Evolutionary conservation across 2,888 invertebrate species (phyloP).

Genomic region (Dysmachus trigonus): DNA sequence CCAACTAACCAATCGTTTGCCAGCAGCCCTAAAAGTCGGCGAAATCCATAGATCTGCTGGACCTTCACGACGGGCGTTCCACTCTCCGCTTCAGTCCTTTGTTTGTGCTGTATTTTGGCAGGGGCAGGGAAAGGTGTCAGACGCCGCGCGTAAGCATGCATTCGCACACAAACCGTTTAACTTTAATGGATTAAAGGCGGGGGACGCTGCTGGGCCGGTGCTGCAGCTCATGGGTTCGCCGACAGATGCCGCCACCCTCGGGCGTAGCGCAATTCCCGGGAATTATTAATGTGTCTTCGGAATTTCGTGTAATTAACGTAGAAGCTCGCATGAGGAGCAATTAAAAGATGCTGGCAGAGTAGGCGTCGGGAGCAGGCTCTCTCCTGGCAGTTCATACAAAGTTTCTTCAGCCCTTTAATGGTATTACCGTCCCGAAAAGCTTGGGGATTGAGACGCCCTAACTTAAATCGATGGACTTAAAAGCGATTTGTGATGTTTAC

Average conservation of each 20-base stretch:
- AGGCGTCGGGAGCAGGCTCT: neutral
- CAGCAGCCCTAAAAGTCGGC: neutral
- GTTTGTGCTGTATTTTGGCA: neutral
- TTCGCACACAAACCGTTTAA: constrained; percentile 24
- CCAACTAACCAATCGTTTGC: constrained; percentile 18
- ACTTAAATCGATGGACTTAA: neutral
- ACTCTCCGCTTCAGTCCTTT: neutral
- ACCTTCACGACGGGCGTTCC: neutral
- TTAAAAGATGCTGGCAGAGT: neutral
- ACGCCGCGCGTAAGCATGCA: neutral
- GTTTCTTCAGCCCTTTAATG: neutral
- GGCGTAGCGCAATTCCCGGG: neutral
- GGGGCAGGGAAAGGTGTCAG: neutral
- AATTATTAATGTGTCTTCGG: constrained; percentile 6
- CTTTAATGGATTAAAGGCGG: constrained; percentile 32
- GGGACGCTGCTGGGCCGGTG: neutral
- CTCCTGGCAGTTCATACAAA: neutral
- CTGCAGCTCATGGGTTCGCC: neutral
- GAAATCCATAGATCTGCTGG: neutral
- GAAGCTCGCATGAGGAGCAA: neutral
- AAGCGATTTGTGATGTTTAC: constrained; percentile 1
- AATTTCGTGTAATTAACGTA: constrained; percentile 1
- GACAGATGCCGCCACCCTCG: neutral
- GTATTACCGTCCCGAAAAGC: neutral
- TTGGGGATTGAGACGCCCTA: neutral